phyloP scores from a whole-genome alignment of 2,113 vertebrate species.

The Eleginops maclovinus region DNA sequence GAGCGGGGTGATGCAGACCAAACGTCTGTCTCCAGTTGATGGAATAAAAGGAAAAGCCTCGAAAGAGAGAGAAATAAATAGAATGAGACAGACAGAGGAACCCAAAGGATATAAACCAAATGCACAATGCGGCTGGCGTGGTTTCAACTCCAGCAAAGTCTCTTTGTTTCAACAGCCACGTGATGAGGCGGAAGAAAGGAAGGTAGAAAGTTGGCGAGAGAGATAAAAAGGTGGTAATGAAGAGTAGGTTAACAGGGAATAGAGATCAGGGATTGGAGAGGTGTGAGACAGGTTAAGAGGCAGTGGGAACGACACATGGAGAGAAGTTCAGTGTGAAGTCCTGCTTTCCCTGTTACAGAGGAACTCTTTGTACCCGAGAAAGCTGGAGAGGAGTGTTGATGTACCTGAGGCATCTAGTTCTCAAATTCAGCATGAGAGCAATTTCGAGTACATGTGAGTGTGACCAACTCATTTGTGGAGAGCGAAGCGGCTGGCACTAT shows the following conservation, averaged over 20 bases:
- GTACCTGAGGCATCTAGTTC: conserved; percentile 20
- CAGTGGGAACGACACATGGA: conserved; percentile 15
- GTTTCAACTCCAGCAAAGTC: conserved; percentile 31
- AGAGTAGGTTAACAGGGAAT: conserved; percentile 32
- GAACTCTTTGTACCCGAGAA: conserved; percentile 44
- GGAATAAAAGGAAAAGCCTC: conserved; percentile 15
- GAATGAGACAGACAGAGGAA: conserved; percentile 51
- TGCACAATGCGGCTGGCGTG: conserved; percentile 17
- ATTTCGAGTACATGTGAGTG: conserved; percentile 16
- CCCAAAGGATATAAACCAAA: conserved; percentile 51
- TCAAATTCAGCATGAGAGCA: conserved; percentile 37
- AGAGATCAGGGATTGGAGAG: conserved; percentile 25
- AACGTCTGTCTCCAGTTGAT: conserved; percentile 38
- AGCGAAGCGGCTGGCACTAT: conserved; percentile 9
- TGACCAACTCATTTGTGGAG: conserved; percentile 41
- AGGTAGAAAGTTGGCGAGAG: neutral
- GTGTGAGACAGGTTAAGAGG: conserved; percentile 38
- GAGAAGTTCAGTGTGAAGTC: conserved; percentile 45
- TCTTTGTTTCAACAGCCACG: conserved; percentile 57
- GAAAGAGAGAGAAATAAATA: conserved; percentile 35
- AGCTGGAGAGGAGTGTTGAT: conserved; percentile 25
- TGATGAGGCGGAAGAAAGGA: conserved; percentile 40
- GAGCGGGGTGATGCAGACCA: conserved; percentile 24
- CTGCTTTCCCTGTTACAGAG: conserved; percentile 41
- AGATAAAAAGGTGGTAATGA: conserved; percentile 1